These are phyloP conservation scores for Lasaia peninsularis DNA, from an alignment of 1,140 invertebrate genomes.

Conservation along the genomic window DNA sequence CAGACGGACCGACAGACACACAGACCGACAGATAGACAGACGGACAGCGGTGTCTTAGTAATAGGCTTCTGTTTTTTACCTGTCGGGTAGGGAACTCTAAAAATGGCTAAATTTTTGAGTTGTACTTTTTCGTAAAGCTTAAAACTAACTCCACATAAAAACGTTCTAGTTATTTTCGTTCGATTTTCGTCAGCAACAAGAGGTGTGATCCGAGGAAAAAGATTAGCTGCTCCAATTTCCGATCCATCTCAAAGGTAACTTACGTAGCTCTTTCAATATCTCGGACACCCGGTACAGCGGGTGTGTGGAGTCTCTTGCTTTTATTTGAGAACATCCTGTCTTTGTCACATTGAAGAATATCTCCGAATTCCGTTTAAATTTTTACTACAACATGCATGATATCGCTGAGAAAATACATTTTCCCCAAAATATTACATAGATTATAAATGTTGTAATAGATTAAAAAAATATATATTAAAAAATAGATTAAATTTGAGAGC, in stretches of 20 bases:
- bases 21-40: too few species aligned
- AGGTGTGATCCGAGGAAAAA: not conserved
- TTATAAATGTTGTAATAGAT: too few species aligned
- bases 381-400: not conserved
- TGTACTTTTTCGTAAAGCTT: too few species aligned
- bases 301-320: not conserved
- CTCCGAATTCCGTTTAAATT: not conserved
- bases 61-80: too few species aligned
- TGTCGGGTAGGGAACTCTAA: too few species aligned
- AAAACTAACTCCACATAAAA: not conserved
- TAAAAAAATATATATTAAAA: too few species aligned
- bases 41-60: too few species aligned
- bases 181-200: not conserved
- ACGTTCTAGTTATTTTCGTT: not conserved
- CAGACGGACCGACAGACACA: too few species aligned
- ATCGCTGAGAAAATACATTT: too few species aligned
- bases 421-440: too few species aligned
- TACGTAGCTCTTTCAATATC: conserved; percentile 1
- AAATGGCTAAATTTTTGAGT: too few species aligned
- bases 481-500: too few species aligned
- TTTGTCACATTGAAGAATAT: not conserved
- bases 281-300: not conserved
- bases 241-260: conserved; percentile 3
- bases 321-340: not conserved
- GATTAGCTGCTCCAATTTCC: conserved; percentile 1